Evolutionary conservation across 2,797 vertebrate species (phyloP).

Genomic region (Numenius phaeopus): DNA sequence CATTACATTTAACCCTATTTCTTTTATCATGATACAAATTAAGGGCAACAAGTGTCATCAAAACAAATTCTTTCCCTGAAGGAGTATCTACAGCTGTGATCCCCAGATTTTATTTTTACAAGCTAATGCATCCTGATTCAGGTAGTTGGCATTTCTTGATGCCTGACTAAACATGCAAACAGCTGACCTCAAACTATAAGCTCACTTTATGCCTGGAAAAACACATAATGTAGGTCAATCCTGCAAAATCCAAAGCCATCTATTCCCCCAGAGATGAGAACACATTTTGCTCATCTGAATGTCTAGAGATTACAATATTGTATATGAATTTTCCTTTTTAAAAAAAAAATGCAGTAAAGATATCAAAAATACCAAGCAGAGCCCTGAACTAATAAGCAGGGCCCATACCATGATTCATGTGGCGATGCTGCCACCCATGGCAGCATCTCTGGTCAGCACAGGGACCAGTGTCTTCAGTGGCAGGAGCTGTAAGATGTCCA

Average conservation of each 20-base stretch:
- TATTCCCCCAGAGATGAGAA: not conserved
- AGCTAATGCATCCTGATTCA: not conserved
- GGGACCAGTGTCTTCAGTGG: not conserved
- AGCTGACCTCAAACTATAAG: not conserved
- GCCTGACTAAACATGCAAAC: not conserved
- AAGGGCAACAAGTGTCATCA: not conserved
- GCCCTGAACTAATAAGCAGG: not conserved
- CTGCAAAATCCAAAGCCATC: constrained; percentile 1
- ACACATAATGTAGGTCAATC: not conserved
- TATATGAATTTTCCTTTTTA: not conserved
- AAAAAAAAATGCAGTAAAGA: not conserved
- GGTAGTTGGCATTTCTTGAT: not conserved
- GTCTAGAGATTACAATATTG: not conserved
- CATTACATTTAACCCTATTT: not conserved
- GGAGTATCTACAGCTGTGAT: not conserved
- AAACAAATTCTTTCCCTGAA: constrained; percentile 6
- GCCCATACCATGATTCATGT: not conserved
- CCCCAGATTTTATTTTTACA: not conserved
- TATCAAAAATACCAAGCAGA: not conserved
- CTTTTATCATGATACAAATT: not conserved
- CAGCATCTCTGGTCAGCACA: not conserved
- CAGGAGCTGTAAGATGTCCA: not conserved
- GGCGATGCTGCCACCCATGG: accelerated
- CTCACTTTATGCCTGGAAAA: not conserved
- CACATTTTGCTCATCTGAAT: not conserved